Percentiles rank a stretch among this genome's conserved stretches.
These are phyloP conservation scores for Orbicella faveolata DNA, from an alignment of 64 coral and sea anemone species.

Conservation along the genomic window DNA sequence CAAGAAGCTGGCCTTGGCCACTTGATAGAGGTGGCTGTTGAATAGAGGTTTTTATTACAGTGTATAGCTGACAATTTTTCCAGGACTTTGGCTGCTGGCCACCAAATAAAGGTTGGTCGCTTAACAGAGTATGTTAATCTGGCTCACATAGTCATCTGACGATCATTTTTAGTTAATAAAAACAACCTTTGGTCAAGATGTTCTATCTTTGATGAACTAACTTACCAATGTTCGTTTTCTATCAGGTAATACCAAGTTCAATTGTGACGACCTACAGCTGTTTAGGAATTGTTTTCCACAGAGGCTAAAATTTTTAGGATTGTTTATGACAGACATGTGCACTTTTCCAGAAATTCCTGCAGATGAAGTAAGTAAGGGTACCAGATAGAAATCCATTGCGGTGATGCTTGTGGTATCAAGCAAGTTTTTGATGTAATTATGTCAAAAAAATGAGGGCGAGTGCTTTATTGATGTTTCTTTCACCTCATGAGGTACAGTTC, in stretches of 20 bases:
- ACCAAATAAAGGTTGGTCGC: too few species aligned
- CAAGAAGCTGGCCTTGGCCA: too few species aligned
- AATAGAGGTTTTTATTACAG: too few species aligned
- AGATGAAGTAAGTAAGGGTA: constrained; percentile 3
- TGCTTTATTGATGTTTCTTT: too few species aligned
- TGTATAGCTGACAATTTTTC: too few species aligned
- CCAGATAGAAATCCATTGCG: neutral
- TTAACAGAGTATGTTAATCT: too few species aligned
- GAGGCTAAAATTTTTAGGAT: constrained; percentile 50
- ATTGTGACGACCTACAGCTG: neutral
- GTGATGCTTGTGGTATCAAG: neutral
- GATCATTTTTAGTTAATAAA: neutral
- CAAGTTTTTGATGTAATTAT: neutral
- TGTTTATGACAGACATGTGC: constrained; percentile 59
- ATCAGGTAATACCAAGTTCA: constrained; percentile 34
- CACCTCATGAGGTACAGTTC: too few species aligned
- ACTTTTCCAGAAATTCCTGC: constrained; percentile 58
- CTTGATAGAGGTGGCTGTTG: too few species aligned
- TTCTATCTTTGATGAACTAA: neutral
- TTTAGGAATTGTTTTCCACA: neutral
- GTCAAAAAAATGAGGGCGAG: neutral
- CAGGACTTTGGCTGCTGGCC: too few species aligned
- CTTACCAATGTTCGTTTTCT: neutral
- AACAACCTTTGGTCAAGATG: neutral
- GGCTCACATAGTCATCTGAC: neutral